phyloP scores from a whole-genome alignment of 2,797 vertebrate species.

The Epinephelus coioides region DNA sequence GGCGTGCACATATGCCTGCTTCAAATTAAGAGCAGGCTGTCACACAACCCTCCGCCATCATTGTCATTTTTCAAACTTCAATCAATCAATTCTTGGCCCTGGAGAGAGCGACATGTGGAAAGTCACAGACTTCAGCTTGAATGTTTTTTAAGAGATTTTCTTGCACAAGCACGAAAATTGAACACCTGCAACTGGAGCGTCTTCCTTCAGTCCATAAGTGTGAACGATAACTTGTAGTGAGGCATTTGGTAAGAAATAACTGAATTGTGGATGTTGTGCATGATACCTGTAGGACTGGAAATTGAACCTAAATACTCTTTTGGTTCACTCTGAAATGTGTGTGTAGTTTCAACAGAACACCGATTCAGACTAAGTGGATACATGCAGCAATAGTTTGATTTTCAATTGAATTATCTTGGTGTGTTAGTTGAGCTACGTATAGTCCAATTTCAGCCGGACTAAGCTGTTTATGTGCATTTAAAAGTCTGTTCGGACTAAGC shows the following conservation, averaged over 20 bases:
- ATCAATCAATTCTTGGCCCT: slow-evolving; percentile 32
- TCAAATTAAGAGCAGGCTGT: slow-evolving; percentile 39
- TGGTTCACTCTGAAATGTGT: neutral
- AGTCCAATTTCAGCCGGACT: too few relatives aligned
- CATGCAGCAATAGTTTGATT: too few relatives aligned
- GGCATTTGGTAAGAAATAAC: neutral
- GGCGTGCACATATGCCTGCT: slow-evolving; percentile 35
- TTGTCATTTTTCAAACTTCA: slow-evolving; percentile 38
- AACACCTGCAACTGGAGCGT: neutral
- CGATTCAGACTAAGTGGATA: too few relatives aligned
- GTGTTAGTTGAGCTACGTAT: too few relatives aligned
- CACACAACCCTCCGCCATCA: slow-evolving; percentile 15
- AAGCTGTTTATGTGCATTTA: too few relatives aligned
- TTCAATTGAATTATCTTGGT: too few relatives aligned
- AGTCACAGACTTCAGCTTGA: slow-evolving; percentile 27
- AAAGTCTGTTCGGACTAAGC: too few relatives aligned
- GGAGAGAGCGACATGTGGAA: slow-evolving; percentile 31
- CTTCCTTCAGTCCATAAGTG: neutral
- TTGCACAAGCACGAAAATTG: neutral
- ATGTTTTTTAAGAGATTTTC: neutral
- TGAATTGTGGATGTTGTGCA: neutral
- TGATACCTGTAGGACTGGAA: too few relatives aligned
- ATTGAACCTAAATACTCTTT: too few relatives aligned
- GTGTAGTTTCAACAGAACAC: neutral
- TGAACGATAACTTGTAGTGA: neutral